These are phyloP conservation scores for Argynnis bischoffii DNA, from an alignment of 2,888 invertebrate genomes.

Conservation along the genomic window DNA sequence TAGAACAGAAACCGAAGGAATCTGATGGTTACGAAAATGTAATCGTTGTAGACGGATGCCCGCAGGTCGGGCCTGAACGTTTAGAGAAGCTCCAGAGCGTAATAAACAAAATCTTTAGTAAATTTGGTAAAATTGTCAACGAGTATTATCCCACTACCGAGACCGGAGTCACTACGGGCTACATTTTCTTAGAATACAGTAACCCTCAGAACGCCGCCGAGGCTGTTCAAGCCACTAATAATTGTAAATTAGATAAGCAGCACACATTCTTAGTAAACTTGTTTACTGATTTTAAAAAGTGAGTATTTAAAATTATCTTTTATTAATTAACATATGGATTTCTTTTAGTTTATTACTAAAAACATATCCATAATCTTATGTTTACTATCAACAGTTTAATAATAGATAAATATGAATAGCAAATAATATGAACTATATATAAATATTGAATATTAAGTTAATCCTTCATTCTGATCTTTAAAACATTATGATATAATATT, in stretches of 20 bases:
- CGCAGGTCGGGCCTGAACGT: slow-evolving; percentile 95
- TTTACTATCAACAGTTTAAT: no score
- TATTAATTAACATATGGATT: not conserved
- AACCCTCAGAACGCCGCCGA: slow-evolving; percentile 92
- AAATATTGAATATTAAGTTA: no score
- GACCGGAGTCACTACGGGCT: slow-evolving; percentile 94
- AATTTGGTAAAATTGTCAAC: slow-evolving; percentile 92
- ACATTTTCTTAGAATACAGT: slow-evolving; percentile 95
- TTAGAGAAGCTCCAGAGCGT: slow-evolving; percentile 96
- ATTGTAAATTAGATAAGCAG: slow-evolving; percentile 96
- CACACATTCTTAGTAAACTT: slow-evolving; percentile 97
- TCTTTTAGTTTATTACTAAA: not conserved
- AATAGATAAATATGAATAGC: no score
- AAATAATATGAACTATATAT: no score
- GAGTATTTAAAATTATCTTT: slow-evolving; percentile 57
- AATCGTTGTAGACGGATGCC: slow-evolving; percentile 97
- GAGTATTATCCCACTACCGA: slow-evolving; percentile 94
- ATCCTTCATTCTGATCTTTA: no score
- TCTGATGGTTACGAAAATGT: slow-evolving; percentile 98
- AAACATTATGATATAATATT: no score
- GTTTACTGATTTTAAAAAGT: slow-evolving; percentile 97
- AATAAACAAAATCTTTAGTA: slow-evolving; percentile 94
- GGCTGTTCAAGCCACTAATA: slow-evolving; percentile 93
- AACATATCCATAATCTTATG: not conserved
- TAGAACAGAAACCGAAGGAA: slow-evolving; percentile 94